Percentiles rank a stretch among this genome's conserved stretches.
phyloP scores from a whole-genome alignment of 1,140 invertebrate genomes.

The Chrysomallon squamiferum region DNA sequence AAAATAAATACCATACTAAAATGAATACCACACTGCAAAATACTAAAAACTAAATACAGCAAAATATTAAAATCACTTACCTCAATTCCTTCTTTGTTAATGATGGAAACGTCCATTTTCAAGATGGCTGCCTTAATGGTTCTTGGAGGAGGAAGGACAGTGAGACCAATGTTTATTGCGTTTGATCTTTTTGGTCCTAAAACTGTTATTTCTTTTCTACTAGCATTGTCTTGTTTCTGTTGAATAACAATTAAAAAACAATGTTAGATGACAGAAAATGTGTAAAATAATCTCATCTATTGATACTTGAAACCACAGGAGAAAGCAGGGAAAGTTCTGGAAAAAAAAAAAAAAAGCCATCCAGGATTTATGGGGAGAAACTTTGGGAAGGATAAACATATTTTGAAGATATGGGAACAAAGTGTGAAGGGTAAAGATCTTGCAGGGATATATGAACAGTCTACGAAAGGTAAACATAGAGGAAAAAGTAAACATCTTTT shows the following conservation, averaged over 20 bases:
- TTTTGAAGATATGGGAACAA: too few species aligned
- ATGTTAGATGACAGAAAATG: not conserved
- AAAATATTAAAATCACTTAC: constrained; percentile 64
- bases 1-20: too few species aligned
- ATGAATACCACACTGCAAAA: too few species aligned
- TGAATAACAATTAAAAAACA: not conserved
- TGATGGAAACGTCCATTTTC: constrained; percentile 98
- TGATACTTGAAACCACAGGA: not conserved
- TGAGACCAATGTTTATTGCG: constrained; percentile 99
- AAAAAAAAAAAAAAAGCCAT: too few species aligned
- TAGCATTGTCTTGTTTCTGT: constrained; percentile 90
- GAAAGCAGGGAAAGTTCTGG: not conserved
- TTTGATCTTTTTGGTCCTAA: constrained; percentile 97
- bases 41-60: too few species aligned
- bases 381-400: too few species aligned
- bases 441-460: too few species aligned
- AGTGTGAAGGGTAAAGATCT: too few species aligned
- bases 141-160: constrained; percentile 91
- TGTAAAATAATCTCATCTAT: not conserved
- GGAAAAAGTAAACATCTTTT: too few species aligned
- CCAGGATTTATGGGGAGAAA: too few species aligned
- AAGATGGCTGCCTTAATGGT: constrained; percentile 98
- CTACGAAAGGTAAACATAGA: too few species aligned
- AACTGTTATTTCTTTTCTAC: constrained; percentile 95
- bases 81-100: constrained; percentile 97